Conservation (phyloP, 64 coral and sea anemone genomes). For the Acropora tenuis region DNA sequence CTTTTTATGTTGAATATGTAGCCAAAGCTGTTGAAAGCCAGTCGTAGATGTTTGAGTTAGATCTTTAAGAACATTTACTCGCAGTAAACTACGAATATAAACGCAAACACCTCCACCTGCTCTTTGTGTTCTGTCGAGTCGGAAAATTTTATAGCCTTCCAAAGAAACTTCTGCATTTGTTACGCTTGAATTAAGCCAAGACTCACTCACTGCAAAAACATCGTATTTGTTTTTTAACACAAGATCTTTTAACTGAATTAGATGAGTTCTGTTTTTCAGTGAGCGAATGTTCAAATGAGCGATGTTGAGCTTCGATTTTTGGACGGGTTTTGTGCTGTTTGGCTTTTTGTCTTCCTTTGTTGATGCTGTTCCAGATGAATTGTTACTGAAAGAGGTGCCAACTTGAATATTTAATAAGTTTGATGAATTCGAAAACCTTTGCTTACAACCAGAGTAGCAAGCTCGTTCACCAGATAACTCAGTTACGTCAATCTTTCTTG, state of each 20-base stretch:
- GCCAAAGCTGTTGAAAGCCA: too few relatives aligned
- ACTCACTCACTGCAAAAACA: neutral
- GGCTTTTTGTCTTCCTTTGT: too few relatives aligned
- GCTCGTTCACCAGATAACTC: constrained; percentile 53
- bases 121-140: too few relatives aligned
- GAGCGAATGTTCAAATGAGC: neutral
- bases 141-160: too few relatives aligned
- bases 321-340: too few relatives aligned
- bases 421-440: constrained; percentile 48
- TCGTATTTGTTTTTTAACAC: constrained; percentile 1
- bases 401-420: constrained; percentile 58
- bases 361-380: too few relatives aligned
- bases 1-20: too few relatives aligned
- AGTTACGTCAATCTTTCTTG: constrained; percentile 56
- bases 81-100: too few relatives aligned
- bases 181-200: constrained; percentile 22
- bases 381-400: too few relatives aligned
- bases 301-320: neutral
- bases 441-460: constrained; percentile 48
- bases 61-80: too few relatives aligned
- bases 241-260: neutral
- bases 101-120: too few relatives aligned
- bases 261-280: neutral
- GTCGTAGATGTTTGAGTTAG: too few relatives aligned
- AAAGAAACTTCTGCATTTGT: constrained; percentile 40